Conservation (phyloP, 2,888 invertebrate genomes). For the Habrosyne pyritoides region DNA sequence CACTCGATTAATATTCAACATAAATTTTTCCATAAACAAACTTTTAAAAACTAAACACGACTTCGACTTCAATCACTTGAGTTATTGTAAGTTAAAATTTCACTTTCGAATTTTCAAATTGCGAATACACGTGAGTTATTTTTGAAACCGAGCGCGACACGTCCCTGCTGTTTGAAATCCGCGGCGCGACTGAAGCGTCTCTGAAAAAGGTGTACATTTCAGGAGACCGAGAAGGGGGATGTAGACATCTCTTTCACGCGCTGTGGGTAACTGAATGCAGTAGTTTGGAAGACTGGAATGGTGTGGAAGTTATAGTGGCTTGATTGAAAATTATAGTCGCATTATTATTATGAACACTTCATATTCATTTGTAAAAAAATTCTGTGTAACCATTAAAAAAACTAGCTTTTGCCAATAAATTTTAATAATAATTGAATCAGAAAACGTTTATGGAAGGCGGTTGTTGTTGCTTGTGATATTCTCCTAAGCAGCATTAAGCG, state of each 20-base stretch:
- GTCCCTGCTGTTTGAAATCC: slow-evolving; percentile 21
- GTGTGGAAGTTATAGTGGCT: slow-evolving; percentile 8
- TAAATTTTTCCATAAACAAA: slow-evolving; percentile 12
- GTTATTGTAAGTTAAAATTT: slow-evolving; percentile 16
- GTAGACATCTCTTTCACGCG: slow-evolving; percentile 17
- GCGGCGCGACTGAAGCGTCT: slow-evolving; percentile 40
- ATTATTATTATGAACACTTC: background rate
- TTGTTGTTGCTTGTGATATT: no score
- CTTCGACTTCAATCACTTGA: background rate
- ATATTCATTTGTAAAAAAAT: no score
- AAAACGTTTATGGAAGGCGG: no score
- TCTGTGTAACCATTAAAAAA: no score
- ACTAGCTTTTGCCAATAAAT: no score
- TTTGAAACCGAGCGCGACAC: slow-evolving; percentile 15
- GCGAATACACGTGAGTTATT: slow-evolving; percentile 34
- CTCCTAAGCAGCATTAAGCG: no score
- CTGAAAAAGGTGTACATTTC: slow-evolving; percentile 39
- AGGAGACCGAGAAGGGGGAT: slow-evolving; percentile 23
- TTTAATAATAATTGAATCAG: no score
- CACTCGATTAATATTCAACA: slow-evolving; percentile 17
- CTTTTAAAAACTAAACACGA: slow-evolving; percentile 23
- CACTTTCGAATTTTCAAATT: slow-evolving; percentile 34
- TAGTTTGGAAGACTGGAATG: slow-evolving; percentile 1
- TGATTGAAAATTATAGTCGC: slow-evolving; percentile 14
- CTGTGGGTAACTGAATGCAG: slow-evolving; percentile 36